Base-by-base conservation (phyloP, 2,797 vertebrate species). In the Numenius phaeopus region DNA sequence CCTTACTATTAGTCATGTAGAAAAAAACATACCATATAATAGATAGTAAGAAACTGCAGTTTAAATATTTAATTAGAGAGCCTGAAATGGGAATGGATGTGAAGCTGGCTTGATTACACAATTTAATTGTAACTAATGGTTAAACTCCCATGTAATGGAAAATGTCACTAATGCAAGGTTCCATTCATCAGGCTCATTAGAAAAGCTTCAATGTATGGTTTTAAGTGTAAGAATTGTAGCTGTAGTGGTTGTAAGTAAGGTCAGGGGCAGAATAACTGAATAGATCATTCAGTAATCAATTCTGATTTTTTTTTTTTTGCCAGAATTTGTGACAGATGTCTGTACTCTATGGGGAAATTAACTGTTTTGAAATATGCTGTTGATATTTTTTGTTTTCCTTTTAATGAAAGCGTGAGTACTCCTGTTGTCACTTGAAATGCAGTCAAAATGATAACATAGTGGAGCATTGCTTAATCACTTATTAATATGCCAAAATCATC, bases 371-470 rank as follows among this genome's bases (percentile, higher is more conserved):
- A 94, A 83, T 91, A 87, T 17, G 15, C 19, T 58, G 40, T 64
- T 87, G 64, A 7, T 95, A 55, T 20, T 86, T 94, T 94, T 82
- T 73, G 27, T 84, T 93, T 95, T 76, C 18, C 14, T 55, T 82
- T 44, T 80, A 87, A 52, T 84, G 52, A 21, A 94, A 58, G 16
- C 50, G 19, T 61, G 61, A 59, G 11, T 78, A 50, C 10, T 87
- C 22, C 32, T 93, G 24, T 87, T 87, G 44, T 81, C 67, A 75
- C 44, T 85, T 71, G 69, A 92, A 94, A 70, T 85, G 21, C 26
- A 65, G 30, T 87, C 32, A 67, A 42, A 94, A 78, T 54, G 19
- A 32, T 87, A 87, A 80, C 34, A 8, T 15, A 78, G 61, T 9
- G 62, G 55, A 70, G 44, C 5, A 4, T 54, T 91, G 29, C 46